phyloP scores from a whole-genome alignment of 92 coral and sea anemone genomes.

The Chrysogorgia sp. region DNA sequence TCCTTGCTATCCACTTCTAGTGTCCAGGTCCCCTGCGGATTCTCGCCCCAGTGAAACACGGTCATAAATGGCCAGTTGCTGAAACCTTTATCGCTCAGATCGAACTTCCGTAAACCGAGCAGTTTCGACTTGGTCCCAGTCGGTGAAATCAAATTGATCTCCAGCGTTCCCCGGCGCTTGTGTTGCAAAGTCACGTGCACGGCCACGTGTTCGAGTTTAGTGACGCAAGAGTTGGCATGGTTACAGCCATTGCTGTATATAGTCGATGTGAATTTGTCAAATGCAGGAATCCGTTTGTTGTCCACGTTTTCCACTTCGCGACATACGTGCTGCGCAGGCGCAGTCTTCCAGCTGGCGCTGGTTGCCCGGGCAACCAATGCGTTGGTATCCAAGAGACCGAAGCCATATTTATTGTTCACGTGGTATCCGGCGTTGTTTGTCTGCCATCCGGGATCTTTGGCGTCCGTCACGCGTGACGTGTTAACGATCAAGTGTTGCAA shows the following conservation, averaged over 20 bases:
- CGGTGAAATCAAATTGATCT: slow-evolving; percentile 83
- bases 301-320: slow-evolving; percentile 65
- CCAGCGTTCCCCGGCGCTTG: slow-evolving; percentile 77
- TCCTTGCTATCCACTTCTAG: slow-evolving; percentile 69
- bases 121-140: slow-evolving; percentile 83
- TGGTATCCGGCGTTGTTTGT: slow-evolving; percentile 81
- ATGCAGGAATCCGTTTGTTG: slow-evolving; percentile 58
- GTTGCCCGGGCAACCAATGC: slow-evolving; percentile 80
- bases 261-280: slow-evolving; percentile 62
- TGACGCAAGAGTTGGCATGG: slow-evolving; percentile 64
- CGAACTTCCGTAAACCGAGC: slow-evolving; percentile 72
- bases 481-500: slow-evolving; percentile 90
- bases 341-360: slow-evolving; percentile 74
- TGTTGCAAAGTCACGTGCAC: slow-evolving; percentile 79
- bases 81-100: slow-evolving; percentile 77
- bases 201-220: slow-evolving; percentile 84
- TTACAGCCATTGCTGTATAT: slow-evolving; percentile 70
- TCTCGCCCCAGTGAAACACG: slow-evolving; percentile 95
- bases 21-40: slow-evolving; percentile 90
- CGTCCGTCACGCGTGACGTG: slow-evolving; percentile 83
- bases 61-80: slow-evolving; percentile 98
- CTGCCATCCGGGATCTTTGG: slow-evolving; percentile 75
- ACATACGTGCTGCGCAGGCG: slow-evolving; percentile 84
- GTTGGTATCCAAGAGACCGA: slow-evolving; percentile 89
- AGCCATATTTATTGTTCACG: slow-evolving; percentile 94